These are phyloP conservation scores for Pangasius mekongensis DNA, from an alignment of 2,797 vertebrate genomes.

Conservation along the genomic window DNA sequence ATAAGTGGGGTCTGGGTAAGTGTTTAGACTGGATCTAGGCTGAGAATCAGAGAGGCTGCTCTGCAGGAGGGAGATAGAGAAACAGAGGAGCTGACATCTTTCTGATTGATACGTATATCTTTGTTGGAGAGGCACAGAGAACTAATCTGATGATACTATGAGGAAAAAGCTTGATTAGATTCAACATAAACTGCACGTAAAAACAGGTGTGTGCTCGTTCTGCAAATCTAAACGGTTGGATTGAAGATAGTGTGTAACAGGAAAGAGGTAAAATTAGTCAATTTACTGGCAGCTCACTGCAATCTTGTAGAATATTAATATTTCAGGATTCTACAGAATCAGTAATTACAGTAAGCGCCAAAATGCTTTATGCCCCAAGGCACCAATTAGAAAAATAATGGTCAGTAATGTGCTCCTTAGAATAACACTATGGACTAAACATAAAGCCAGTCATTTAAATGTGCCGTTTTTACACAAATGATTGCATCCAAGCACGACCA, in stretches of 20 bases:
- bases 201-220: background rate
- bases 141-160: background rate
- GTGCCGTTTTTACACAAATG: slow-evolving; percentile 16
- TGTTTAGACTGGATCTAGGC: slow-evolving; percentile 48
- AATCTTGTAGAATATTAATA: slow-evolving; percentile 35
- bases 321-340: slow-evolving; percentile 29
- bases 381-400: slow-evolving; percentile 34
- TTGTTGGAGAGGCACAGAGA: slow-evolving; percentile 24
- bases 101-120: slow-evolving; percentile 56
- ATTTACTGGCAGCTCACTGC: slow-evolving; percentile 25
- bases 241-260: background rate
- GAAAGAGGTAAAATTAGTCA: slow-evolving; percentile 19
- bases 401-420: slow-evolving; percentile 36
- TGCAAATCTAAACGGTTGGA: background rate
- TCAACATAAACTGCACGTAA: slow-evolving; percentile 19
- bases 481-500: background rate
- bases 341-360: slow-evolving; percentile 33
- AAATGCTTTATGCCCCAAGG: slow-evolving; percentile 29
- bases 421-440: slow-evolving; percentile 29
- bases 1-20: slow-evolving; percentile 43
- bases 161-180: slow-evolving; percentile 5
- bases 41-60: slow-evolving; percentile 28
- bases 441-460: slow-evolving; percentile 27
- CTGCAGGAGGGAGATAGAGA: slow-evolving; percentile 48
- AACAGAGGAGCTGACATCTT: slow-evolving; percentile 46